Conservation (phyloP, 2,113 vertebrate species). For the Zosterops lateralis region DNA sequence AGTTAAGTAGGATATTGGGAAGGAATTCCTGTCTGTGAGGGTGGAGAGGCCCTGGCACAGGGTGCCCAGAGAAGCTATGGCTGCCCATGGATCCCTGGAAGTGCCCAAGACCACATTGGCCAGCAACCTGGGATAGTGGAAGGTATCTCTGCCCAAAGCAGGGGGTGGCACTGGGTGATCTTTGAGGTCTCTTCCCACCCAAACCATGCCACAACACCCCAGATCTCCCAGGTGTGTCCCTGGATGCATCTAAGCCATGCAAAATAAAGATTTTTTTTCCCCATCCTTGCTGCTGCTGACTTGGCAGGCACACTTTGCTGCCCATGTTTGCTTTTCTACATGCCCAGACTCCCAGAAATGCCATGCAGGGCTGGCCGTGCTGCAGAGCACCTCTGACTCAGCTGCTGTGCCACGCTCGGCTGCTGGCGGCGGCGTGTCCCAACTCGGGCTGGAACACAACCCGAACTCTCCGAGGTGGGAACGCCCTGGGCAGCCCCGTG, state of each 20-base stretch:
- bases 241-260: background rate
- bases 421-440: background rate
- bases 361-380: accelerated
- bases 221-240: background rate
- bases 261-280: background rate
- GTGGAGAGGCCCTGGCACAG: background rate
- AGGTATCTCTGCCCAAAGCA: background rate
- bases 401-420: background rate
- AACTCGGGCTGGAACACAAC: background rate
- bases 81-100: background rate
- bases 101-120: accelerated
- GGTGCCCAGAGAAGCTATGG: background rate
- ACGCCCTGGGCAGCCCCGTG: background rate
- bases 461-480: accelerated
- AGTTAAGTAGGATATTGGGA: background rate
- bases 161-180: background rate
- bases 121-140: accelerated
- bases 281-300: background rate
- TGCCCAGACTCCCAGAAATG: background rate
- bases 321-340: background rate
- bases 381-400: background rate
- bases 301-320: background rate
- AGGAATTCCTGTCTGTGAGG: accelerated
- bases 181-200: background rate
- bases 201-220: accelerated